phyloP scores from a whole-genome alignment of 2,113 vertebrate genomes.

The Odontophorus gujanensis region DNA sequence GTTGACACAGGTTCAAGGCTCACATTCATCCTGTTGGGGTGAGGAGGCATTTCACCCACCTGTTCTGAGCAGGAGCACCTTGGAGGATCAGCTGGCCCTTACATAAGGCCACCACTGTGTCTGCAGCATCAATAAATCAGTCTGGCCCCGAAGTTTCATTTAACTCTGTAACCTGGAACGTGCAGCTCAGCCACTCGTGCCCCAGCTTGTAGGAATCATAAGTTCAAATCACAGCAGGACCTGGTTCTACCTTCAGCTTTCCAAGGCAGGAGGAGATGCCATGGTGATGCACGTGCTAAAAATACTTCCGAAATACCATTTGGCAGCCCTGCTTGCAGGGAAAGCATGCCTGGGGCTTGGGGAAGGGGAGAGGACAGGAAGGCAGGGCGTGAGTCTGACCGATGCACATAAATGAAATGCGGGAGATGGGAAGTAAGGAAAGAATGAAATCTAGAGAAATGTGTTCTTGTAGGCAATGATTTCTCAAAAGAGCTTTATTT shows the following conservation, averaged over 20 bases:
- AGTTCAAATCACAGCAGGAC: not conserved
- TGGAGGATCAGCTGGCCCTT: slow-evolving; percentile 6
- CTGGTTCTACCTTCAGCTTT: not conserved
- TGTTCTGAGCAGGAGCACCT: not conserved
- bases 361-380: not conserved
- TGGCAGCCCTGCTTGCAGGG: not conserved
- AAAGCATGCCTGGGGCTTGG: not conserved
- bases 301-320: not conserved
- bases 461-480: not conserved
- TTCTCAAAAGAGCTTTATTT: not conserved
- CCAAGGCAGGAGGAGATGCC: not conserved
- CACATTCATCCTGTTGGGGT: not conserved
- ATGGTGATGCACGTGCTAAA: not conserved
- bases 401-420: accelerated
- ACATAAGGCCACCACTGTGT: not conserved
- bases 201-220: not conserved
- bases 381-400: not conserved
- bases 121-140: slow-evolving; percentile 13
- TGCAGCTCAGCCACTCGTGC: not conserved
- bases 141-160: not conserved
- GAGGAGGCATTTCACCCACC: slow-evolving; percentile 6
- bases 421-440: not conserved
- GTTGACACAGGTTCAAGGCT: not conserved
- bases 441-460: not conserved
- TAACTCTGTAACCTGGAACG: not conserved